phyloP scores from a whole-genome alignment of 2,113 vertebrate species.

The Tupaia chinensis region DNA sequence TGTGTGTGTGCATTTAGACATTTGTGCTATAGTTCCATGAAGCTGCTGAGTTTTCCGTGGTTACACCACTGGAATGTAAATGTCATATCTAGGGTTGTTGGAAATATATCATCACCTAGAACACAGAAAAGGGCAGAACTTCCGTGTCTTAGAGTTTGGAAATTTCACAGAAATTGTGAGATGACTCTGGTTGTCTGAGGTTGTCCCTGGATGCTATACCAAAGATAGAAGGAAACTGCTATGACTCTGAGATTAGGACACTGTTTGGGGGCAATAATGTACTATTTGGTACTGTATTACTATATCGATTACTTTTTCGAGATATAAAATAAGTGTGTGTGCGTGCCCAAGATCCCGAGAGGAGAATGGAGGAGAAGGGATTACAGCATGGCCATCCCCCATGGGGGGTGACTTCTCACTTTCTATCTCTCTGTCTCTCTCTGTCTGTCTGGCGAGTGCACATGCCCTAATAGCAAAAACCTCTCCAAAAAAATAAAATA shows the following conservation, averaged over 20 bases:
- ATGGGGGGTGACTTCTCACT: no score
- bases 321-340: not conserved
- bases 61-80: not conserved
- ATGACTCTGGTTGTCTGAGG: not conserved
- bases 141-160: not conserved
- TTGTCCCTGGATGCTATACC: not conserved
- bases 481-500: no score
- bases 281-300: not conserved
- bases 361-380: no score
- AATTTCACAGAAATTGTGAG: slow-evolving; percentile 45
- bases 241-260: not conserved
- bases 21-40: not conserved
- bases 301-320: not conserved
- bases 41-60: not conserved
- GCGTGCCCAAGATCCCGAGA: no score
- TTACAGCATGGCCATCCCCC: no score
- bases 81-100: not conserved
- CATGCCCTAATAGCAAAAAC: no score
- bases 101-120: not conserved
- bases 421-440: no score
- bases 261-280: not conserved
- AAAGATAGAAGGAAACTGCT: not conserved
- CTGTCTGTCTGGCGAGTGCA: no score
- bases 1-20: not conserved
- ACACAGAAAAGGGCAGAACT: not conserved